Evolutionary conservation across 1,140 invertebrate genomes (phyloP), one percentile per base, ranked within the genome.

Genomic region (Asobara japonica): DNA sequence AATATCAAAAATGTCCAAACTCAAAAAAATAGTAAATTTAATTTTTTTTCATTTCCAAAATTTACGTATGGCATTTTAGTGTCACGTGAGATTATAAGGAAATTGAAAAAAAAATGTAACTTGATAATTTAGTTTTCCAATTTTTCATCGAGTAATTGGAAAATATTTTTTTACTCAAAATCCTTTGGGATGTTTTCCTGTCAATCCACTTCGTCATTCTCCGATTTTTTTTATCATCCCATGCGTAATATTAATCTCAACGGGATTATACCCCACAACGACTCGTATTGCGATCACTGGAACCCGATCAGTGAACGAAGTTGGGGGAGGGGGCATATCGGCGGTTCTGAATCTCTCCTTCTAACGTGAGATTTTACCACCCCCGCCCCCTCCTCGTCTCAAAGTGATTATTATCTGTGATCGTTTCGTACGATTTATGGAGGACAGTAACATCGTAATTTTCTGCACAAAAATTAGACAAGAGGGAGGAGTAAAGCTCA

Each of bases 161-260:
- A 16, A 45, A 45, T 45, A 16, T 45, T 7, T 45, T 16, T 13
- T 13, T 16, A 45, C 10, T 13, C 18, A 16, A 45, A 45, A 45
- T 18, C 41, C 13, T 13, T 45, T 13, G 41, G 41, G 41, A 45
- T 45, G 41, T 45, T 16, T 16, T 45, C n/a, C n/a, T n/a, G n/a
- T n/a, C 41, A 45, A 45, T 45, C 13, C 41, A 16, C 41, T 45
- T 1, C 41, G 41, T 45, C 41, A 7, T 45, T 45, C 41, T 45
- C n/a, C 41, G 18, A 45, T 45, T 45, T 45, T 41, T 41, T 16
- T 45, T 16, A 45, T 0, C 13, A 45, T 45, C 41, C n/a, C 13
- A 45, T 45, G 41, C 41, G 41, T 45, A 45, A 45, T 45, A 45
- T 45, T 45, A 45, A n/a, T 45, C 41, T 45, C 41, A 45, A 45